A percentile compares a stretch with the other conserved stretches of the same genome.
Conservation (phyloP, 2,797 vertebrate genomes). For the Aeoliscus strigatus region DNA sequence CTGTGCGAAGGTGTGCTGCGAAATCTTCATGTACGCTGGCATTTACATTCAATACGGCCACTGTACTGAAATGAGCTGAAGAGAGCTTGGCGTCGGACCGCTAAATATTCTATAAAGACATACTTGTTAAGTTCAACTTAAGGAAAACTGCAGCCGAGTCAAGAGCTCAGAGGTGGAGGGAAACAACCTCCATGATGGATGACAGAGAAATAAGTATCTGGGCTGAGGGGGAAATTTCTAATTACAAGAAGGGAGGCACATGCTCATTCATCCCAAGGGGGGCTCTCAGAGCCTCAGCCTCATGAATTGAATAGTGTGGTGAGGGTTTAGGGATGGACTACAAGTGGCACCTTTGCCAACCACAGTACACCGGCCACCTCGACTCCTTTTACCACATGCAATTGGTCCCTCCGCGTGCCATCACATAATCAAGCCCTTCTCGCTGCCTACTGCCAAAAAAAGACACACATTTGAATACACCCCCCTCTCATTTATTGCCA, state of each 20-base stretch:
- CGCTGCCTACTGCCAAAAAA: conserved; percentile 43
- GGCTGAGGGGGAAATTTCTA: conserved; percentile 61
- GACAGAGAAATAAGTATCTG: conserved; percentile 64
- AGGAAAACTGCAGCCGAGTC: conserved; percentile 36
- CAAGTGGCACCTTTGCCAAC: conserved; percentile 68
- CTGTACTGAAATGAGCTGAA: conserved; percentile 33
- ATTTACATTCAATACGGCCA: conserved; percentile 44
- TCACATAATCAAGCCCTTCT: conserved; percentile 69
- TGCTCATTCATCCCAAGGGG: conserved; percentile 53
- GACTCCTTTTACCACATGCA: conserved; percentile 56
- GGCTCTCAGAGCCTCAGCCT: conserved; percentile 49
- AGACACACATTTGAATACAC: conserved; percentile 60
- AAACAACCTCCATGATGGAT: conserved; percentile 65
- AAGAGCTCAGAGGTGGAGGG: conserved; percentile 31
- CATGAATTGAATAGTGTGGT: conserved; percentile 68
- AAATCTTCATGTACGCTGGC: conserved; percentile 29
- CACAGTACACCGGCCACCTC: conserved; percentile 52
- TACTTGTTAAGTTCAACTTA: conserved; percentile 42
- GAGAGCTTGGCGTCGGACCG: conserved; percentile 18
- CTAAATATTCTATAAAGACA: conserved; percentile 48
- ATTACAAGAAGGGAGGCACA: conserved; percentile 60
- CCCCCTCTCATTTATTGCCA: conserved; percentile 76
- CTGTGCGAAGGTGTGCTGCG: conserved; percentile 30
- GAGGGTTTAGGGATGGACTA: conserved; percentile 58
- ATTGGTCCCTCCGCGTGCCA: conserved; percentile 34